These are phyloP conservation scores for Syngnathus floridae DNA, from an alignment of 2,113 vertebrate genomes.

Conservation along the genomic window DNA sequence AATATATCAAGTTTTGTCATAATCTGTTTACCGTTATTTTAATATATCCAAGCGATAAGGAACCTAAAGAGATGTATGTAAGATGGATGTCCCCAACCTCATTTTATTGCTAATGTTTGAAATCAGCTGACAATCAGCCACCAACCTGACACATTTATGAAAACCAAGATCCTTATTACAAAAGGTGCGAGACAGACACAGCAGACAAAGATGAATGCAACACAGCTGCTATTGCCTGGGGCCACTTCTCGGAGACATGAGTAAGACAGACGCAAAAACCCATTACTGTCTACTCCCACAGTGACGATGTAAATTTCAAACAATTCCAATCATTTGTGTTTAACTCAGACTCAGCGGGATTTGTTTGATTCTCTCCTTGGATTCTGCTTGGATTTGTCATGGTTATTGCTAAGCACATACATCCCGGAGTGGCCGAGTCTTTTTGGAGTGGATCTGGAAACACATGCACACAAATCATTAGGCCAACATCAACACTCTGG, in stretches of 20 bases:
- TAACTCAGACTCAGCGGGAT: slow-evolving; percentile 5
- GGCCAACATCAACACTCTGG: slow-evolving; percentile 66
- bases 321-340: slow-evolving; percentile 35
- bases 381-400: slow-evolving; percentile 15
- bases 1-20: slow-evolving; percentile 55
- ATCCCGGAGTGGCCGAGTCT: slow-evolving; percentile 14
- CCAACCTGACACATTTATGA: slow-evolving; percentile 30
- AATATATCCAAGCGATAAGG: slow-evolving; percentile 46
- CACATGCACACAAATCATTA: slow-evolving; percentile 21
- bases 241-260: slow-evolving; percentile 39
- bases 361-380: slow-evolving; percentile 26
- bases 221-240: slow-evolving; percentile 50
- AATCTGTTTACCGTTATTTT: slow-evolving; percentile 55
- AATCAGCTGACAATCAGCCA: slow-evolving; percentile 38
- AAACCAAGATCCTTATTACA: slow-evolving; percentile 47
- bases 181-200: slow-evolving; percentile 41
- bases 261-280: slow-evolving; percentile 39
- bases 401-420: slow-evolving; percentile 10
- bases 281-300: slow-evolving; percentile 23
- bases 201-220: slow-evolving; percentile 54
- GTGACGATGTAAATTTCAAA: slow-evolving; percentile 28
- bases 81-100: slow-evolving; percentile 38
- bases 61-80: slow-evolving; percentile 42
- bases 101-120: slow-evolving; percentile 34
- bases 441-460: slow-evolving; percentile 44